Conservation (phyloP, 1,140 invertebrate species). For the Phymastichus coffea region DNA sequence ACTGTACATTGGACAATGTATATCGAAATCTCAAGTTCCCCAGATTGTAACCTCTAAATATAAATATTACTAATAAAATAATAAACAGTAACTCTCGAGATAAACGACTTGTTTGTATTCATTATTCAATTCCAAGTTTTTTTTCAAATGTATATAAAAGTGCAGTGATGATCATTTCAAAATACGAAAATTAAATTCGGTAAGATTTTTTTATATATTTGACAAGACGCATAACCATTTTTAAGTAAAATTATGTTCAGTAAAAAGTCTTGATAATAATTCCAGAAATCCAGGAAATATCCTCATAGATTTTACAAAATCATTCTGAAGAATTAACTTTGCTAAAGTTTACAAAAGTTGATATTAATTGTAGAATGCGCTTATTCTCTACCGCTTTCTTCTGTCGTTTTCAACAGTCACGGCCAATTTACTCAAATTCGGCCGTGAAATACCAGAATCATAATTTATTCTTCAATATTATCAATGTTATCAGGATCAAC, state of each 20-base stretch:
- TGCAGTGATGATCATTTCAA: conserved; percentile 19
- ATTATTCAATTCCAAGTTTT: conserved; percentile 19
- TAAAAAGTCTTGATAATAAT: conserved; percentile 51
- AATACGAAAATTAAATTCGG: conserved; percentile 21
- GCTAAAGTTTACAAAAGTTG: conserved; percentile 32
- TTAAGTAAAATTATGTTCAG: conserved; percentile 47
- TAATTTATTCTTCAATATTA: conserved; percentile 51
- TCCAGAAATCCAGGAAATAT: conserved; percentile 33
- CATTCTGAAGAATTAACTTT: too few relatives aligned
- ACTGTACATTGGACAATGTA: conserved; percentile 44
- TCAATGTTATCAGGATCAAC: conserved; percentile 51
- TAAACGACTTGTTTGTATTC: conserved; percentile 2
- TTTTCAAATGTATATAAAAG: too few relatives aligned
- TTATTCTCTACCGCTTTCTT: conserved; percentile 1
- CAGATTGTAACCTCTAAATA: conserved; percentile 30
- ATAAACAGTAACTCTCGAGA: conserved; percentile 26
- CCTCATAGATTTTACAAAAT: conserved; percentile 4
- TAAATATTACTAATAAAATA: conserved; percentile 31
- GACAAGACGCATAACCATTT: conserved; percentile 29
- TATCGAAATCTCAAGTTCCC: conserved; percentile 42
- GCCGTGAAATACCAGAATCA: not conserved
- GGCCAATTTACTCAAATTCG: conserved; percentile 24
- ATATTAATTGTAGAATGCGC: conserved; percentile 20
- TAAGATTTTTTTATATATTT: conserved; percentile 29
- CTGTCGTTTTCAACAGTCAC: conserved; percentile 15